A percentile compares a stretch with the other conserved stretches of the same genome.
These are phyloP conservation scores for Isurus oxyrinchus DNA, from an alignment of 2,113 vertebrate genomes.

Conservation along the genomic window DNA sequence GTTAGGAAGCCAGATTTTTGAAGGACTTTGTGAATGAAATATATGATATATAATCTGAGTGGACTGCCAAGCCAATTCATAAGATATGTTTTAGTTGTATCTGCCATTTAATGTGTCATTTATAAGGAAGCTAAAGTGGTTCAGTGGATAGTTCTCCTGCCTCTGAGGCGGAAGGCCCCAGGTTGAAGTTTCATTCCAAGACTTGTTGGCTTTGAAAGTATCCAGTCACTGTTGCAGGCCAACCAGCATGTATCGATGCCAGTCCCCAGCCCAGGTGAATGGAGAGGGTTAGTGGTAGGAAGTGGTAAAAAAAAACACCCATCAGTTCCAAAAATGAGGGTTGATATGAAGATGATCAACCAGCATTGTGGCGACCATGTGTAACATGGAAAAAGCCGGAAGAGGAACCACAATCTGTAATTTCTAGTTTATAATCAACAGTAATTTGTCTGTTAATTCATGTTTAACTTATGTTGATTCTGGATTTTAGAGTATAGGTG, in stretches of 20 bases:
- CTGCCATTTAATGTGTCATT: not conserved
- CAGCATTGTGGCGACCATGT: not conserved
- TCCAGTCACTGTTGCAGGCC: no score
- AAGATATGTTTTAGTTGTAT: not conserved
- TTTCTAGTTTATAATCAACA: no score
- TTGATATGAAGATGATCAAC: not conserved
- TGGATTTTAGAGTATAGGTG: no score
- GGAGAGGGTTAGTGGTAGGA: not conserved
- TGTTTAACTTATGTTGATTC: no score
- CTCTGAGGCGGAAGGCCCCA: not conserved
- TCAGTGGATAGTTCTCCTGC: not conserved
- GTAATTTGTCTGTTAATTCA: no score
- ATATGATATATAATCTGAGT: not conserved
- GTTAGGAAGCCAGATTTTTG: not conserved
- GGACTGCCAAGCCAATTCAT: not conserved
- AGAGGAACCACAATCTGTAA: no score
- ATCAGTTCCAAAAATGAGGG: no score
- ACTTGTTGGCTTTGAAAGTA: no score
- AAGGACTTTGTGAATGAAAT: not conserved
- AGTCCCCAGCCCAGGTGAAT: not conserved
- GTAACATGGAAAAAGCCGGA: no score
- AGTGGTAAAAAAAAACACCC: no score
- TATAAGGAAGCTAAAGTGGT: not conserved
- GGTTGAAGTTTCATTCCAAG: not conserved
- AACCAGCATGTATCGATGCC: no score